Percentiles rank a stretch among this genome's conserved stretches.
Conservation (phyloP, 1,140 invertebrate species). For the Drosophila parabipectinata region DNA sequence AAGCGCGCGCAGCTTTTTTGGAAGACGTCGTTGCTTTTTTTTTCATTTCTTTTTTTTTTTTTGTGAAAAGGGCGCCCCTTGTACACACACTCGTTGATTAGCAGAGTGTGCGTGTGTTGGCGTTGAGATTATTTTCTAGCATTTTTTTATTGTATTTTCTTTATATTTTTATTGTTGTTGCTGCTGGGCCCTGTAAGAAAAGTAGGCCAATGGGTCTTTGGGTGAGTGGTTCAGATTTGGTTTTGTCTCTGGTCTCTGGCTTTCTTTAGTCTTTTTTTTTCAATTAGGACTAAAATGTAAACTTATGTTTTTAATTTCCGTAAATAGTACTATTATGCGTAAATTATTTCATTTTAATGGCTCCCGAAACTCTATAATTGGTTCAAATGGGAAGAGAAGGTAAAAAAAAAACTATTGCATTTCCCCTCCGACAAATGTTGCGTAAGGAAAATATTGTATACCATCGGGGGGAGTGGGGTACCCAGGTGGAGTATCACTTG, state of each 20-base stretch:
- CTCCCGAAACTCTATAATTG: conserved; percentile 45
- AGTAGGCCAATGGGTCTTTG: conserved; percentile 81
- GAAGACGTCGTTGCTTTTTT: conserved; percentile 50
- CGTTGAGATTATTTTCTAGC: conserved; percentile 80
- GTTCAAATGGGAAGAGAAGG: conserved; percentile 44
- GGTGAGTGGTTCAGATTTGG: conserved; percentile 77
- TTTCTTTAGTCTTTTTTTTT: not conserved
- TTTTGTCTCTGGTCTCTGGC: conserved; percentile 40
- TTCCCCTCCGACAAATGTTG: conserved; percentile 42
- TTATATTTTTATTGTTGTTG: conserved; percentile 70
- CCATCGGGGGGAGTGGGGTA: not conserved
- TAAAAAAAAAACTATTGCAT: conserved; percentile 43
- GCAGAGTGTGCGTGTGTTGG: conserved; percentile 68
- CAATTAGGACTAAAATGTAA: not conserved
- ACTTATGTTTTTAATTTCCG: too few relatives aligned
- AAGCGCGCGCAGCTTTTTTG: conserved; percentile 61
- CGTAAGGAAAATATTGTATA: conserved; percentile 40
- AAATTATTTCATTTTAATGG: conserved; percentile 65
- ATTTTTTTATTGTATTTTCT: conserved; percentile 56
- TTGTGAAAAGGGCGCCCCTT: conserved; percentile 57
- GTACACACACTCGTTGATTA: conserved; percentile 45
- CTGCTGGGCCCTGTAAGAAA: conserved; percentile 65
- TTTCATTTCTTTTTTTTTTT: conserved; percentile 1
- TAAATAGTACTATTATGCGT: conserved; percentile 21
- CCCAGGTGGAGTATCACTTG: conserved; percentile 8